Percentiles rank a stretch among this genome's conserved stretches.
These are phyloP conservation scores for Tautogolabrus adspersus DNA, from an alignment of 2,113 vertebrate species.

Conservation along the genomic window DNA sequence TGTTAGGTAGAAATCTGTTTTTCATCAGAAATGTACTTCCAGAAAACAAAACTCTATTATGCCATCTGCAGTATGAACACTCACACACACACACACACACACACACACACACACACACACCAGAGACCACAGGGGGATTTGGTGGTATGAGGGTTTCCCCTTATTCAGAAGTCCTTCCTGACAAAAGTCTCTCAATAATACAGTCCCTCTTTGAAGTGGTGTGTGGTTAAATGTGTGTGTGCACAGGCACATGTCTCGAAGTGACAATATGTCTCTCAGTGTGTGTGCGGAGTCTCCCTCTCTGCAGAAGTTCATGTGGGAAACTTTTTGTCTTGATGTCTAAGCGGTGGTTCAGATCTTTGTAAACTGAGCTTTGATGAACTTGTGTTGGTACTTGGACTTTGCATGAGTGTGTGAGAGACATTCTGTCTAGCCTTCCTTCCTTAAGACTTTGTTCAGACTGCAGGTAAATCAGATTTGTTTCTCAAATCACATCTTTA, in stretches of 20 bases:
- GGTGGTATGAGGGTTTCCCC: constrained; percentile 43
- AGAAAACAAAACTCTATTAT: background rate
- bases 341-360: no score
- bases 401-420: no score
- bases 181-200: constrained; percentile 29
- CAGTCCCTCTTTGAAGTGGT: constrained; percentile 46
- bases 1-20: background rate
- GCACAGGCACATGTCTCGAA: background rate
- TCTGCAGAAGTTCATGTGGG: no score
- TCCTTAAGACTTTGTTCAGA: no score
- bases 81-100: no score
- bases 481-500: no score
- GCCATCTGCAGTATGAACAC: background rate
- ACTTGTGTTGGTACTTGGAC: background rate
- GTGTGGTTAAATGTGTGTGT: background rate
- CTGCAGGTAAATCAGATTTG: no score
- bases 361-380: background rate
- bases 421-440: no score
- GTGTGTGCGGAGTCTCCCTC: no score
- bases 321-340: no score
- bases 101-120: background rate
- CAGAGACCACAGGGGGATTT: background rate
- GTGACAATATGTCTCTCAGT: no score
- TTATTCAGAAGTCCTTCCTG: constrained; percentile 28
- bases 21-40: background rate